phyloP scores from a whole-genome alignment of 2,113 vertebrate species.

The Cygnus buccinator region DNA sequence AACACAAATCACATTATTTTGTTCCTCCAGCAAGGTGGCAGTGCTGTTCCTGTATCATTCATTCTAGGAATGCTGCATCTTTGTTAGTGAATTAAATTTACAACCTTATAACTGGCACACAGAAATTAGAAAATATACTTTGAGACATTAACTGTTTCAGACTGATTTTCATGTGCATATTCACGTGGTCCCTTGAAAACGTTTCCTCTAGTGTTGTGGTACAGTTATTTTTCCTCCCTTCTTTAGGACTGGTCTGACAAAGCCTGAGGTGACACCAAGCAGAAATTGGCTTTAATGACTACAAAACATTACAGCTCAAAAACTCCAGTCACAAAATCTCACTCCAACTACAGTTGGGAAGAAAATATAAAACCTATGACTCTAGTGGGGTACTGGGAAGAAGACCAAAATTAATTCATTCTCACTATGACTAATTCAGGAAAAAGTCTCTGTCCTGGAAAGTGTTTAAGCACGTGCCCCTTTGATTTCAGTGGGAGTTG shows the following conservation, averaged over 20 bases:
- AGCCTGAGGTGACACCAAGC: background rate
- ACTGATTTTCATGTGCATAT: background rate
- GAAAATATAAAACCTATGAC: conserved; percentile 18
- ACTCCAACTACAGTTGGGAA: background rate
- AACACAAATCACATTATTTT: conserved; percentile 54
- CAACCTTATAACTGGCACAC: background rate
- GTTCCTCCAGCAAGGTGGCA: conserved; percentile 61
- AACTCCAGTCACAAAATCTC: background rate
- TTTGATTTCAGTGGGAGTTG: conserved; percentile 18
- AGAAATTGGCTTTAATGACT: background rate
- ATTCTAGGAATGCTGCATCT: background rate
- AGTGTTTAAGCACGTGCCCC: background rate
- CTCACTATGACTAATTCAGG: conserved; percentile 30
- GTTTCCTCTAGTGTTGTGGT: conserved; percentile 18
- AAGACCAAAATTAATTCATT: conserved; percentile 43
- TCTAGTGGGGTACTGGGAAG: conserved; percentile 12
- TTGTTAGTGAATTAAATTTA: conserved; percentile 36
- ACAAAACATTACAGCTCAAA: background rate
- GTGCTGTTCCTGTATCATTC: background rate
- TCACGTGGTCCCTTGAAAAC: conserved; percentile 19
- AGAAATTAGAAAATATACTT: conserved; percentile 56
- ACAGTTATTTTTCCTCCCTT: conserved; percentile 35
- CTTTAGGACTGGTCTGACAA: background rate
- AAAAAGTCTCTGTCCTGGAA: conserved; percentile 2
- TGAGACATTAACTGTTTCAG: conserved; percentile 30